A percentile compares a stretch with the other conserved stretches of the same genome.
Evolutionary conservation across 2,888 invertebrate genomes (phyloP).

Genomic region (Amiota minor): DNA sequence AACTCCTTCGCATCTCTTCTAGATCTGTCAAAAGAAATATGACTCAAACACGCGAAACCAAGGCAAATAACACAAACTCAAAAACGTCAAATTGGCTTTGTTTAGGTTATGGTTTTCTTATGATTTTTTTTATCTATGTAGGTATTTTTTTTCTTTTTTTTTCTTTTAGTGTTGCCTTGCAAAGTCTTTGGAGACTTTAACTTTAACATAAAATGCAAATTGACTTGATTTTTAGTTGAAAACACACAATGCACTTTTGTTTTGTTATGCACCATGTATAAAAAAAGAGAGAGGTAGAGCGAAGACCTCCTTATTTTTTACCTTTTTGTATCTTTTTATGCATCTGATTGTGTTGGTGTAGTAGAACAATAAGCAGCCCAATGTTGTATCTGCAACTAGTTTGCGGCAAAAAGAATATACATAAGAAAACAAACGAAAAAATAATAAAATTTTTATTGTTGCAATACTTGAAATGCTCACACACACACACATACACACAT

Average conservation of each 20-base stretch:
- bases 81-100: conserved; percentile 21
- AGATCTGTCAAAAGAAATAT: conserved; percentile 27
- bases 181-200: neutral
- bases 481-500: neutral
- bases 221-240: conserved; percentile 27
- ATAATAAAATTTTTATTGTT: neutral
- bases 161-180: neutral
- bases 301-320: no score
- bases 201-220: conserved; percentile 17
- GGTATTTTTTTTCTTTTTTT: conserved; percentile 8
- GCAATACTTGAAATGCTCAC: neutral
- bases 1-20: conserved; percentile 2
- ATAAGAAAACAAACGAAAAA: neutral
- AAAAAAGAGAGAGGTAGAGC: no score
- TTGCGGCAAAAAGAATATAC: neutral
- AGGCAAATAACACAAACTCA: conserved; percentile 23
- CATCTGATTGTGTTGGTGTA: neutral
- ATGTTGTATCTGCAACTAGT: conserved; percentile 18
- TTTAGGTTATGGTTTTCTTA: no score
- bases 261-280: neutral
- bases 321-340: neutral
- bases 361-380: conserved; percentile 20
- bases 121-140: neutral
- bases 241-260: conserved; percentile 53
- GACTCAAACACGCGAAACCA: conserved; percentile 15